These are phyloP conservation scores for Leptinotarsa defecta DNA, from an alignment of 1,140 invertebrate species.

Conservation along the genomic window DNA sequence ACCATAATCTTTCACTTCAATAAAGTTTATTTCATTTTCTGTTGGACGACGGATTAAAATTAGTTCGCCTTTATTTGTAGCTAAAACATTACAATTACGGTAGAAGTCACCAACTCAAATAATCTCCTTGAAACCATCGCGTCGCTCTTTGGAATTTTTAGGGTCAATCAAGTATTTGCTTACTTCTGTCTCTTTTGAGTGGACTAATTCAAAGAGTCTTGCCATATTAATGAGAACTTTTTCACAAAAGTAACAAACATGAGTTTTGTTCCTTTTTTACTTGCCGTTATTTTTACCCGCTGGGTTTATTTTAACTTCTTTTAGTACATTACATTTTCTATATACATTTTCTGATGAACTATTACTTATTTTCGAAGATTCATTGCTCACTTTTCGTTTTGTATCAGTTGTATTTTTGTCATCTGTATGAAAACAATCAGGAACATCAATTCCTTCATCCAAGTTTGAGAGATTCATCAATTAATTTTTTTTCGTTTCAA, in stretches of 20 bases:
- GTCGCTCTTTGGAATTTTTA: constrained; percentile 7
- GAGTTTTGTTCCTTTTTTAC: constrained; percentile 22
- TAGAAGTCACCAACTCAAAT: constrained; percentile 20
- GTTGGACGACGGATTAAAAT: constrained; percentile 15
- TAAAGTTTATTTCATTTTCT: constrained; percentile 3
- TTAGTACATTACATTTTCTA: background rate
- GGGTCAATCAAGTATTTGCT: background rate
- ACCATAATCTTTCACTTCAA: constrained; percentile 26
- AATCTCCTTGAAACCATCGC: constrained; percentile 1
- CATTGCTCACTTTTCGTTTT: too few relatives aligned
- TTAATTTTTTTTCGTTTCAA: too few relatives aligned
- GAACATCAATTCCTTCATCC: too few relatives aligned
- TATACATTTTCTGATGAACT: too few relatives aligned
- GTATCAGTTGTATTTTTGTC: too few relatives aligned
- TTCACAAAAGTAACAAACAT: constrained; percentile 27
- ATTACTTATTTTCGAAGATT: too few relatives aligned
- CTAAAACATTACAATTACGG: constrained; percentile 21
- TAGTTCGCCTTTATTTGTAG: constrained; percentile 21
- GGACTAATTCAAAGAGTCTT: constrained; percentile 17
- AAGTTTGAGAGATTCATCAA: too few relatives aligned
- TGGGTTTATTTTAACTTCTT: constrained; percentile 13
- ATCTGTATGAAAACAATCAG: too few relatives aligned
- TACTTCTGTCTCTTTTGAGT: constrained; percentile 14
- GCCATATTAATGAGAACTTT: constrained; percentile 15
- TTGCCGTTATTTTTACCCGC: constrained; percentile 13